Percentiles rank a stretch among this genome's conserved stretches.
Evolutionary conservation across 2,113 vertebrate genomes (phyloP).

Genomic region (Halcyon senegalensis): DNA sequence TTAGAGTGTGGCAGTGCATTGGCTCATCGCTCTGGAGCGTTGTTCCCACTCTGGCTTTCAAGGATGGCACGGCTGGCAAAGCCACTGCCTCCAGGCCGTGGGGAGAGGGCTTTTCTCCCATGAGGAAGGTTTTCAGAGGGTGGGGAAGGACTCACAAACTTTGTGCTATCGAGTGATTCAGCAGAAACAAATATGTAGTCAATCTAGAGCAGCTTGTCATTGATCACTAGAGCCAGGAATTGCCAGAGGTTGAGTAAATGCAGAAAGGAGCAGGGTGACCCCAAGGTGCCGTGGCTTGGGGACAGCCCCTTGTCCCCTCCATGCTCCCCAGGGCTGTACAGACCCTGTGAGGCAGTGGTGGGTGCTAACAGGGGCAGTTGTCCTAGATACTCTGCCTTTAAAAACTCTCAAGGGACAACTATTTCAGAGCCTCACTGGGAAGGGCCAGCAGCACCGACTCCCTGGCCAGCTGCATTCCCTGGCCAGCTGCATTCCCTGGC

Average conservation of each 20-base stretch:
- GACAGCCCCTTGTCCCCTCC: background rate
- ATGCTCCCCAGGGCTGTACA: background rate
- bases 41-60: background rate
- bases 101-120: rapidly evolving
- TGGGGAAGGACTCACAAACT: background rate
- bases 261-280: background rate
- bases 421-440: background rate
- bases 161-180: background rate
- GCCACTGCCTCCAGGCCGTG: rapidly evolving
- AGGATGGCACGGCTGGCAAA: rapidly evolving
- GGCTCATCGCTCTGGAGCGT: background rate
- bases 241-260: background rate
- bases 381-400: background rate
- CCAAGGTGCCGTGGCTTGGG: background rate
- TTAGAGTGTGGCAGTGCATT: rapidly evolving
- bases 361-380: background rate
- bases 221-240: background rate
- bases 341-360: background rate
- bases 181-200: background rate
- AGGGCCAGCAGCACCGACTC: background rate
- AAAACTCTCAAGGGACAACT: background rate
- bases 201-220: rapidly evolving
- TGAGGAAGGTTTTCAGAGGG: background rate
- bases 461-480: background rate
- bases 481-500: background rate